Conservation (phyloP, 2,888 invertebrate genomes). For the Hirtodrosophila cameraria region DNA sequence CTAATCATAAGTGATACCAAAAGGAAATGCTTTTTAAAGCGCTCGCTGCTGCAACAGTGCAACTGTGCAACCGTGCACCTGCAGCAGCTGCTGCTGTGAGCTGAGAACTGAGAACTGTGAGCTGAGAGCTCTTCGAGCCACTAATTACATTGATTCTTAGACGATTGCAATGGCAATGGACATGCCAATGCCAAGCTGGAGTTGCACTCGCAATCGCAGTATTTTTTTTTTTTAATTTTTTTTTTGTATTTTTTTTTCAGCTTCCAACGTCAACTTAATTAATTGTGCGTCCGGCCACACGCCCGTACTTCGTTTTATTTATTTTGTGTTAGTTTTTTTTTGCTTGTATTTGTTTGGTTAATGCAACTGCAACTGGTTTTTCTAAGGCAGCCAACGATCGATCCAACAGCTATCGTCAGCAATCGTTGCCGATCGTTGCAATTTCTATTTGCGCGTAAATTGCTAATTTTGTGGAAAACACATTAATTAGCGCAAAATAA, state of each 20-base stretch:
- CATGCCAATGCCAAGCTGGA: constrained; percentile 34
- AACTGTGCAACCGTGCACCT: constrained; percentile 25
- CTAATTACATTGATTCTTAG: constrained; percentile 64
- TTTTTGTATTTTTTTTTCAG: constrained; percentile 1
- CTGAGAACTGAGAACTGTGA: constrained; percentile 7
- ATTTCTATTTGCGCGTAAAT: constrained; percentile 77
- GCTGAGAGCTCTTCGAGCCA: constrained; percentile 31
- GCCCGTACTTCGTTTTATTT: constrained; percentile 29
- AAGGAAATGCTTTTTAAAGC: constrained; percentile 71
- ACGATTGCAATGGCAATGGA: constrained; percentile 57
- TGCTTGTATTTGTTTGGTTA: constrained; percentile 45
- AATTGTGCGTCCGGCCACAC: constrained; percentile 67
- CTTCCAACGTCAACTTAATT: constrained; percentile 62
- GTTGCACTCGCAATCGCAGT: constrained; percentile 2
- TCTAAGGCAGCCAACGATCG: constrained; percentile 17
- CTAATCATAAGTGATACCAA: constrained; percentile 78
- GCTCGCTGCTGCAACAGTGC: constrained; percentile 18
- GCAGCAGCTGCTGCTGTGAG: constrained; percentile 20
- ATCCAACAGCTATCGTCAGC: too few relatives aligned
- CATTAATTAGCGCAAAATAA: constrained; percentile 77
- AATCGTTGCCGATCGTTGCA: constrained; percentile 39
- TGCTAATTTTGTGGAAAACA: constrained; percentile 79
- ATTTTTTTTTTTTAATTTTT: background rate
- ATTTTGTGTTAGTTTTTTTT: background rate
- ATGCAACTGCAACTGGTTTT: constrained; percentile 52